Conservation (phyloP, 2,797 vertebrate genomes). For the Esox masquinongy region DNA sequence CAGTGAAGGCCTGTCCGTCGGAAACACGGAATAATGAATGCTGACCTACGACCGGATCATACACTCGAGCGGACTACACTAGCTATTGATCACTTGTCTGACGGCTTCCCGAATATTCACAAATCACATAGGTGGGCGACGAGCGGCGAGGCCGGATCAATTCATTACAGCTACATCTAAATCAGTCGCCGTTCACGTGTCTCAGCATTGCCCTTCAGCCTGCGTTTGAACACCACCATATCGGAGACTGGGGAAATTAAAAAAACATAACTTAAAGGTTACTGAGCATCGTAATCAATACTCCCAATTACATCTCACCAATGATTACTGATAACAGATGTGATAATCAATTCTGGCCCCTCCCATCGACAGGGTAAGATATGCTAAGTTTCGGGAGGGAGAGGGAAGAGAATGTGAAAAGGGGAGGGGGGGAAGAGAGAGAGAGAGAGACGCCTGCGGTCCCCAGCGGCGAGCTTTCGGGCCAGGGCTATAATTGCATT, state of each 20-base stretch:
- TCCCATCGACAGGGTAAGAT: constrained; percentile 1
- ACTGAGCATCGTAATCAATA: constrained; percentile 1
- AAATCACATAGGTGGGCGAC: neutral
- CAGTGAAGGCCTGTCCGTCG: neutral
- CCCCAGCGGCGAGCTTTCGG: constrained; percentile 79
- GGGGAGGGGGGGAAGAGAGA: constrained; percentile 23
- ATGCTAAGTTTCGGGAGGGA: neutral
- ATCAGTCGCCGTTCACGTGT: neutral
- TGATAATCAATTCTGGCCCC: neutral
- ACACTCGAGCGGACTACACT: constrained; percentile 4
- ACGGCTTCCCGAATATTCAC: neutral
- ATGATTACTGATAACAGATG: constrained; percentile 4
- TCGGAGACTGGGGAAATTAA: neutral
- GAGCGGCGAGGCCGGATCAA: neutral
- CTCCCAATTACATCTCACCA: constrained; percentile 1
- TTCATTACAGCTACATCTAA: neutral
- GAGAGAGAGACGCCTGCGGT: constrained; percentile 47
- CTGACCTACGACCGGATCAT: neutral
- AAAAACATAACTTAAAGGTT: neutral
- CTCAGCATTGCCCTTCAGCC: neutral
- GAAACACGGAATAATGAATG: neutral
- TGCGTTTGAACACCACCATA: neutral
- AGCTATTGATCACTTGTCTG: neutral
- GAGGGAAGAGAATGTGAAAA: neutral
- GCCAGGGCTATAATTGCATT: constrained; percentile 91